Evolutionary conservation across 1,140 invertebrate genomes (phyloP), one percentile per base, ranked within the genome.

Genomic region (Cephus cinctus): DNA sequence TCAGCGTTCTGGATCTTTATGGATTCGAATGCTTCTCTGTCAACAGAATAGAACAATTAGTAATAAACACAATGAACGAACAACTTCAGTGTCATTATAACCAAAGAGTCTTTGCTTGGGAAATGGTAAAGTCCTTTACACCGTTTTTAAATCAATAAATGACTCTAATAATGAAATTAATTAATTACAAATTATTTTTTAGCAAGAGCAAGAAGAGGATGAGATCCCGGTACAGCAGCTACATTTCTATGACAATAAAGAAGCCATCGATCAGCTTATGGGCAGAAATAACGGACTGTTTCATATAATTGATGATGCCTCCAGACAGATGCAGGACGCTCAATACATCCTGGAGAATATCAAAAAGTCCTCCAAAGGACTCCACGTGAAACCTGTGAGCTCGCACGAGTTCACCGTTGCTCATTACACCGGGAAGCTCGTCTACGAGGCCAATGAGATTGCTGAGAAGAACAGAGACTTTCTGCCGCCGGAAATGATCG

Each of bases 11-110:
- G 50, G 94, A 96, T 65, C 83, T 92, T 61, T 94, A 88, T 70
- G 93, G 94, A 2, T 94, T 96, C 61, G 93, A 96, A 76, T 93
- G 92, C 63, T 93, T 90, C 66, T 81, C 86, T 54, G 81, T 86
- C 54, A 96, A 96, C 72, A 82, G 86, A 46, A 76, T 95, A 41
- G 90, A 95, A 55, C 92, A 96, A 68, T 76, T 95, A 1, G 85
- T 92, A 45, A 86, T 94, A 0, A 96, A 96, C 60, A 86, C 90
- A 2, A 83, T 92, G 49, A 94, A 93, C 61, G 90, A 94, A 65
- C 89, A 94, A 69, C 79, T 96, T 52, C 90, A 94, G 63, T 94
- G 90, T 67, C 85, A 89, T 52, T 92, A 92, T 68, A 89, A 92
- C 62, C 90, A 95, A 74, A 81, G 86, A 69, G 79, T 93, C 20